These are phyloP conservation scores for Oophaga pumilio DNA, from an alignment of 2,113 vertebrate species.

Conservation along the genomic window DNA sequence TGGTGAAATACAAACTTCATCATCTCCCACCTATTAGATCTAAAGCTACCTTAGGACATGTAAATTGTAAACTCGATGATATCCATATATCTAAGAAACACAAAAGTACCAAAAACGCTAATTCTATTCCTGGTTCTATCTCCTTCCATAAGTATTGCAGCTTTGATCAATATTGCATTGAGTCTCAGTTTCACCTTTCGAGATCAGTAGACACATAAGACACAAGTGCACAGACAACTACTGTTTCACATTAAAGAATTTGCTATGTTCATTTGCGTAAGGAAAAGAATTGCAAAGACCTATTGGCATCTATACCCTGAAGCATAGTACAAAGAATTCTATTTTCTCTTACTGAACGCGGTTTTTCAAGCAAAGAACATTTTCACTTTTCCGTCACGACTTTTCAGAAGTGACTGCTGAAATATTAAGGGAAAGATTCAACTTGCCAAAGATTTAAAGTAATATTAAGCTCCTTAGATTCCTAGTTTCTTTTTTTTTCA, in stretches of 20 bases:
- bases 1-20: not conserved
- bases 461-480: not conserved
- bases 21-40: not conserved
- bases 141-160: slow-evolving; percentile 29
- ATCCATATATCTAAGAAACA: slow-evolving; percentile 7
- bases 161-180: slow-evolving; percentile 45
- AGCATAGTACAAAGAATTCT: slow-evolving; percentile 40
- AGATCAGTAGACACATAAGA: slow-evolving; percentile 40
- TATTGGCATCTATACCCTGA: slow-evolving; percentile 34
- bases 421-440: slow-evolving; percentile 20
- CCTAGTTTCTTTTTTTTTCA: not conserved
- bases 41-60: not conserved
- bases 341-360: slow-evolving; percentile 31
- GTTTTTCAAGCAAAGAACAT: slow-evolving; percentile 44
- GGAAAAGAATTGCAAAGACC: slow-evolving; percentile 37
- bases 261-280: slow-evolving; percentile 44
- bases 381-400: slow-evolving; percentile 13
- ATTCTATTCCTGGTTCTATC: slow-evolving; percentile 9
- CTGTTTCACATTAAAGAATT: slow-evolving; percentile 43
- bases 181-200: not conserved
- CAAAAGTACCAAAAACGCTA: not conserved
- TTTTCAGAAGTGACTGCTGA: slow-evolving; percentile 38
- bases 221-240: slow-evolving; percentile 24
- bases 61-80: not conserved
- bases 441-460: slow-evolving; percentile 24